These are phyloP conservation scores for Aleiodes testaceus DNA, from an alignment of 2,888 invertebrate genomes.

Conservation along the genomic window DNA sequence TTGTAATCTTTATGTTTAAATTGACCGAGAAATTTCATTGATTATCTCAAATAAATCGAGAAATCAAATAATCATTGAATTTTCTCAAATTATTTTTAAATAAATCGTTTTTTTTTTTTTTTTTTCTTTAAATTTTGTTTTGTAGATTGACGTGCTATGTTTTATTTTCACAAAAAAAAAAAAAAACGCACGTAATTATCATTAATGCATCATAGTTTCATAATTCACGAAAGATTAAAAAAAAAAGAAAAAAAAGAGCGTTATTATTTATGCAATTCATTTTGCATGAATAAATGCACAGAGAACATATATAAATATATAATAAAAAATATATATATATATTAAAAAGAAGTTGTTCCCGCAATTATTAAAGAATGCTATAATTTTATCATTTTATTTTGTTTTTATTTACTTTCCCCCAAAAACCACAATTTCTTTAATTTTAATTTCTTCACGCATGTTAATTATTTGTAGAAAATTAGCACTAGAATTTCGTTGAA, in stretches of 20 bases:
- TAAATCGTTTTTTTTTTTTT: conserved; percentile 48
- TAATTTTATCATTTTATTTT: conserved; percentile 58
- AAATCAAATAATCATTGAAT: conserved; percentile 36
- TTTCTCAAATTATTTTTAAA: conserved; percentile 50
- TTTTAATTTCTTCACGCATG: not conserved
- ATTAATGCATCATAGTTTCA: conserved; percentile 9
- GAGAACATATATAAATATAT: conserved; percentile 43
- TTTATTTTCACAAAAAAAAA: conserved; percentile 35
- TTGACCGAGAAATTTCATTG: conserved; percentile 43
- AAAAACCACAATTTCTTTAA: not conserved
- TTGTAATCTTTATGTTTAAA: not conserved
- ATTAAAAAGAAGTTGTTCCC: conserved; percentile 53
- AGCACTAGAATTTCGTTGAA: no score
- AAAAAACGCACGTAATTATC: not conserved
- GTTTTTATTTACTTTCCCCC: conserved; percentile 44
- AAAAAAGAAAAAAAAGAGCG: not conserved
- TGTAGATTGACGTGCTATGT: conserved; percentile 60
- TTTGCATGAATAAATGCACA: conserved; percentile 40
- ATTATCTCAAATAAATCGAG: conserved; percentile 26
- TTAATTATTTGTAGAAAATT: no score
- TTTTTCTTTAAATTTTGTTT: conserved; percentile 54
- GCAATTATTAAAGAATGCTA: conserved; percentile 63
- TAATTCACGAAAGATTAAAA: conserved; percentile 8
- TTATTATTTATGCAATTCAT: conserved; percentile 5
- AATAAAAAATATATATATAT: conserved; percentile 40